phyloP scores from a whole-genome alignment of 1,140 invertebrate genomes.

The Nebria ingens region DNA sequence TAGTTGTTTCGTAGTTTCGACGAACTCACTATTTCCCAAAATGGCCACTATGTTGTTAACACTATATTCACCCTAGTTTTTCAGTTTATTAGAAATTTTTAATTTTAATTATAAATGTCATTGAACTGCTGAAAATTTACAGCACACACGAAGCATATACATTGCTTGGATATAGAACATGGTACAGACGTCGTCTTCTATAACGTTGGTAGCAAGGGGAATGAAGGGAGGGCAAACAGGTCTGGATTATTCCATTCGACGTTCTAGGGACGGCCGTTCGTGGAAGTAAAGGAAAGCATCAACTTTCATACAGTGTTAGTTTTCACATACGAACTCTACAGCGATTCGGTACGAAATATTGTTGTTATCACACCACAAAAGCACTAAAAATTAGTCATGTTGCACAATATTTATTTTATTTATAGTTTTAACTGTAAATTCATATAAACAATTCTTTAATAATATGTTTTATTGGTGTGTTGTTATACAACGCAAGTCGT shows the following conservation, averaged over 20 bases:
- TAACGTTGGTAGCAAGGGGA: neutral
- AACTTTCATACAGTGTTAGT: neutral
- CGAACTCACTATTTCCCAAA: too few species aligned
- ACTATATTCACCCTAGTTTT: neutral
- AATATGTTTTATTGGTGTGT: too few species aligned
- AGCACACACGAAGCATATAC: neutral
- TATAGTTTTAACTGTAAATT: too few species aligned
- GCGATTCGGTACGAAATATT: neutral
- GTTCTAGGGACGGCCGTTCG: neutral
- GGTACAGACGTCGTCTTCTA: neutral
- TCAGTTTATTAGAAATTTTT: slow-evolving; percentile 1
- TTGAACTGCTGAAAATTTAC: neutral
- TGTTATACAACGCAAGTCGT: neutral
- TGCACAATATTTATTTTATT: too few species aligned
- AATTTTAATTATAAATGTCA: slow-evolving; percentile 8
- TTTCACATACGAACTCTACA: neutral
- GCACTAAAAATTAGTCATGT: neutral
- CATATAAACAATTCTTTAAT: too few species aligned
- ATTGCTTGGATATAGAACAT: slow-evolving; percentile 6
- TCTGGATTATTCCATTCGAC: neutral
- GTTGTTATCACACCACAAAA: neutral
- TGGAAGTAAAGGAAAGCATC: neutral
- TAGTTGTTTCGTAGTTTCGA: too few species aligned
- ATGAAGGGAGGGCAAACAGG: neutral
- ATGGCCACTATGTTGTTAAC: too few species aligned